Base-by-base conservation (phyloP, 2,797 vertebrate species). In the Merluccius polli region DNA sequence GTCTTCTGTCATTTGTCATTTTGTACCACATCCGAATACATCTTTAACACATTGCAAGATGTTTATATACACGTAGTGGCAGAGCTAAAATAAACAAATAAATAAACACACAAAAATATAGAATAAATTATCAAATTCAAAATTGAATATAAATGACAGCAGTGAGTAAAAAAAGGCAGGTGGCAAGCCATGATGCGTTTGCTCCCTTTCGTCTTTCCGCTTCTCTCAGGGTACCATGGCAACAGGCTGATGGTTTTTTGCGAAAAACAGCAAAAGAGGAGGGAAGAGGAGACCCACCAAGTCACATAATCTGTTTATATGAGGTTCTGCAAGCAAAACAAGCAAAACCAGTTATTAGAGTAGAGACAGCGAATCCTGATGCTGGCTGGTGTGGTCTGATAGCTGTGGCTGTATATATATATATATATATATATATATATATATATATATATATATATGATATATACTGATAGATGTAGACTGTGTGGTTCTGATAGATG, bases 291-390 rank as follows among this genome's bases (percentile, higher is more conserved):
- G 76, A 77, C 78, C 59, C 65, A 76, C 83, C 81, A 70, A 77
- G 75, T 79, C 81, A 78, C n/a, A 70, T 80, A 44, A 74, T 82
- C 78, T 72, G 72, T 78, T 89, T 91, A 94, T 85, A 91, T 92
- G 83, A 92, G 87, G 74, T 92, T 94, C 94, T 95, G 92, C 18
- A 87, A 90, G 78, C 44, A 90, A 65, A 89, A 89, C 71, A 90
- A 82, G 82, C 44, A 85, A 41, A 73, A 52, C 77, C 77, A 82
- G 65, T 41, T 16, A 78, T 72, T 77, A 21, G 71, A 74, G 2
- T 30, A 31, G 31, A 65, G 68, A 76, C n/a, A 29, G 76, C 36
- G 15, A 4, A 36, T 68, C 44, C 8, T 59, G 75, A 73, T 35
- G 77, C 59, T 44, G 24, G 13, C 21, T 12, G 21, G 15, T 7